Evolutionary conservation across 2,797 vertebrate genomes (phyloP).

Genomic region (Hippocampus kuda): DNA sequence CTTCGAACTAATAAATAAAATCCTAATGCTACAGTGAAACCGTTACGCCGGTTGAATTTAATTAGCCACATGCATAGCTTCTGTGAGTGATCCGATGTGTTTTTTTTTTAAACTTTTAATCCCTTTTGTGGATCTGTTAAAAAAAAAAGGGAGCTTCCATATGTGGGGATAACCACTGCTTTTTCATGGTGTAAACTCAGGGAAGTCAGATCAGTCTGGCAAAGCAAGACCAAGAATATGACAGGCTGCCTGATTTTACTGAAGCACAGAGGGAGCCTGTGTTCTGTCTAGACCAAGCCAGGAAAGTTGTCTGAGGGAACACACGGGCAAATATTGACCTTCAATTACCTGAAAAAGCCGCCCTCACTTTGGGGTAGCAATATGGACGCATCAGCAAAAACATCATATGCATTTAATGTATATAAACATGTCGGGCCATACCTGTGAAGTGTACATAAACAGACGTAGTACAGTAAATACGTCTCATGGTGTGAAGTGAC

Average conservation of each 20-base stretch:
- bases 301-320: conserved; percentile 51
- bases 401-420: conserved; percentile 39
- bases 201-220: conserved; percentile 8
- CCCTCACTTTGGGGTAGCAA: conserved; percentile 41
- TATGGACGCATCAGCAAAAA: conserved; percentile 52
- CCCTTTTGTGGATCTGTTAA: neutral
- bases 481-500: conserved; percentile 11
- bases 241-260: conserved; percentile 38
- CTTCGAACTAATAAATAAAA: conserved; percentile 4
- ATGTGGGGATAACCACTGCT: neutral
- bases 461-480: conserved; percentile 22
- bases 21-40: conserved; percentile 14
- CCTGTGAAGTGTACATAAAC: conserved; percentile 22
- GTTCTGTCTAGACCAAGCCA: conserved; percentile 31
- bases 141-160: conserved; percentile 3
- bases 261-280: conserved; percentile 49
- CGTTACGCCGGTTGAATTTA: conserved; percentile 23
- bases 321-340: conserved; percentile 64
- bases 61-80: conserved; percentile 18
- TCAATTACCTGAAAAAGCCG: conserved; percentile 57
- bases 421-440: conserved; percentile 27
- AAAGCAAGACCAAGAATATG: conserved; percentile 28
- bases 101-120: conserved; percentile 20
- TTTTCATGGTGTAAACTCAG: neutral
- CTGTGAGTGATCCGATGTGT: conserved; percentile 10